Evolutionary conservation across 1,140 invertebrate species (phyloP), one percentile per base, ranked within the genome.

Genomic region (Glossosoma conforme): DNA sequence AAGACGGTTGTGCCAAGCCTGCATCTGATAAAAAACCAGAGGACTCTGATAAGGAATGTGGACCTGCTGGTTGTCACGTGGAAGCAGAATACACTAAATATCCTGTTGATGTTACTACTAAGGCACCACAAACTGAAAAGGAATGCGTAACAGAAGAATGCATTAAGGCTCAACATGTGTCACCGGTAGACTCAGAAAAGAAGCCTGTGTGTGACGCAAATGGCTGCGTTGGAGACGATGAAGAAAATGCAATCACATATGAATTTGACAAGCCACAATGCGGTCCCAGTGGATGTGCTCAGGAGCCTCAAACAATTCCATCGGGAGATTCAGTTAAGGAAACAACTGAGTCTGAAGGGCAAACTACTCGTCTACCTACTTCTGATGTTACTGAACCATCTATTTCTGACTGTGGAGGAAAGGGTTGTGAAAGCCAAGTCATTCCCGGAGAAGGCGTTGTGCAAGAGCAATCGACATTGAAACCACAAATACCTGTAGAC

Each of bases 201-300:
- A 14, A 19, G 33, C 14, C 55, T 15, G 33, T 49, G 13, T 57
- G 55, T 25, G 51, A 40, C 15, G 38, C 32, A 44, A 25, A 50
- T 28, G 55, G 55, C 17, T 57, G 55, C 46, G 46, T 38, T 2
- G 24, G n/a, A 13, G 55, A 57, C 41, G 55, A 57, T n/a, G 9
- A 48, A 41, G 44, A 57, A 50, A 57, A 57, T 42, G 17, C 50
- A 14, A 57, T 57, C 35, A 36, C 15, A 21, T 44, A 48, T 19
- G 55, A 57, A 42, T 3, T 24, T 35, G 44, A 44, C 24, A 54
- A 54, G 44, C 30, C 50, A 25, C 21, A 52, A 14, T 56, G 54
- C 36, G 40, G 38, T 18, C 37, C 45, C 33, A 47, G 45, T 24
- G 45, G 41, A 33, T 52, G 55, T 44, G 15, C 22, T 45, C 10